Percentiles rank a stretch among this genome's conserved stretches.
Conservation (phyloP, 2,797 vertebrate species). For the Syngnathus rostellatus region DNA sequence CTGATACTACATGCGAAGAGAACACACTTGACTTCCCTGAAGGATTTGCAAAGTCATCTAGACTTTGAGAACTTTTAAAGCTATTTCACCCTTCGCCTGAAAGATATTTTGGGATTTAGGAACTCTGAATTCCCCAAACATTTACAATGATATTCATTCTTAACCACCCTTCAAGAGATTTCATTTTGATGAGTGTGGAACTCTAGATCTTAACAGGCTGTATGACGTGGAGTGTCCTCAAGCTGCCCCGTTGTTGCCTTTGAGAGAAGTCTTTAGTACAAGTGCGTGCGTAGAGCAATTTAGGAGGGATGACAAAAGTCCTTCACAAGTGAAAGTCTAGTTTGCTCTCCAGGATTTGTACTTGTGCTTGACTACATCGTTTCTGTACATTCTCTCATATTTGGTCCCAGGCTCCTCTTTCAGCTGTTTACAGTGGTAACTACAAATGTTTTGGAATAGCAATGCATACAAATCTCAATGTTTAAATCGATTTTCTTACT, state of each 20-base stretch:
- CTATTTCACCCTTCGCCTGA: background rate
- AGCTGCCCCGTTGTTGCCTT: background rate
- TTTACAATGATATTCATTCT: background rate
- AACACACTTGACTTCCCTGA: constrained; percentile 3
- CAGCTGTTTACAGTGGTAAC: background rate
- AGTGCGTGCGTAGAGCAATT: background rate
- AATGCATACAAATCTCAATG: background rate
- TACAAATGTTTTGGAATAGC: background rate
- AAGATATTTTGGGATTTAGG: background rate
- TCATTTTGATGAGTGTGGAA: background rate
- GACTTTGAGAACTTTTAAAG: background rate
- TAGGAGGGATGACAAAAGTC: background rate
- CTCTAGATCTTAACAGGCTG: background rate
- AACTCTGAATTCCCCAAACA: background rate
- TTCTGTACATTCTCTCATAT: background rate
- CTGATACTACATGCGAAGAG: background rate
- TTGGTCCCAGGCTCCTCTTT: background rate
- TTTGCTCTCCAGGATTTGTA: background rate
- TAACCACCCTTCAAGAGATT: background rate
- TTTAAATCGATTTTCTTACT: background rate
- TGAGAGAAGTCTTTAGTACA: background rate
- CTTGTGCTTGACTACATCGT: background rate
- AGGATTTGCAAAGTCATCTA: constrained; percentile 1
- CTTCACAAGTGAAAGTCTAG: background rate
- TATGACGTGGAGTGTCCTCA: background rate